Percentiles rank a stretch among this genome's conserved stretches.
Evolutionary conservation across 2,888 invertebrate genomes (phyloP).

Genomic region (Biston stratarius): DNA sequence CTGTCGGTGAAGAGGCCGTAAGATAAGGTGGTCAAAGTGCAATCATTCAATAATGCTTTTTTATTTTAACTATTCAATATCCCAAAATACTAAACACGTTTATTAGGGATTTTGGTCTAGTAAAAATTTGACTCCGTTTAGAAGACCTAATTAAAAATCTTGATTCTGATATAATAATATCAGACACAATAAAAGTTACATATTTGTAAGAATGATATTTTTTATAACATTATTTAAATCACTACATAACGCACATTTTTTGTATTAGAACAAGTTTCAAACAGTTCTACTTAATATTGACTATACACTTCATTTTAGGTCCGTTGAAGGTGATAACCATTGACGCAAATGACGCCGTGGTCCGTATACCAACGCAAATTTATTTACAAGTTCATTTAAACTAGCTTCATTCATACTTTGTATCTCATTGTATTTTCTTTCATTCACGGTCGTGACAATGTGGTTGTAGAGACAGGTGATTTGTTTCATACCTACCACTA

Average conservation of each 20-base stretch:
- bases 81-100: too few relatives aligned
- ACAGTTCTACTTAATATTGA: background rate
- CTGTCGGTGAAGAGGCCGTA: background rate
- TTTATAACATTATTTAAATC: too few relatives aligned
- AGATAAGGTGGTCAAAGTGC: background rate
- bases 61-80: too few relatives aligned
- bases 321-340: slow-evolving; percentile 45
- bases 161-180: too few relatives aligned
- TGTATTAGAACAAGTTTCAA: too few relatives aligned
- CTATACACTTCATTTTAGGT: slow-evolving; percentile 1
- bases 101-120: too few relatives aligned
- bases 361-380: slow-evolving; percentile 49
- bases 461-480: slow-evolving; percentile 24
- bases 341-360: slow-evolving; percentile 42
- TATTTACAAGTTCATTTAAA: slow-evolving; percentile 51
- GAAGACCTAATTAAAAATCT: too few relatives aligned
- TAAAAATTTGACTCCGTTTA: too few relatives aligned
- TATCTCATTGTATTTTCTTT: slow-evolving; percentile 60
- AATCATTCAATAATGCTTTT: too few relatives aligned
- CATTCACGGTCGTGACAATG: slow-evolving; percentile 49
- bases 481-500: slow-evolving; percentile 2
- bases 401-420: slow-evolving; percentile 58
- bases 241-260: too few relatives aligned
- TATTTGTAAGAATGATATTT: too few relatives aligned
- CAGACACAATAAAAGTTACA: too few relatives aligned